phyloP scores from a whole-genome alignment of 2,888 invertebrate genomes.

The Creontiades dilutus region DNA sequence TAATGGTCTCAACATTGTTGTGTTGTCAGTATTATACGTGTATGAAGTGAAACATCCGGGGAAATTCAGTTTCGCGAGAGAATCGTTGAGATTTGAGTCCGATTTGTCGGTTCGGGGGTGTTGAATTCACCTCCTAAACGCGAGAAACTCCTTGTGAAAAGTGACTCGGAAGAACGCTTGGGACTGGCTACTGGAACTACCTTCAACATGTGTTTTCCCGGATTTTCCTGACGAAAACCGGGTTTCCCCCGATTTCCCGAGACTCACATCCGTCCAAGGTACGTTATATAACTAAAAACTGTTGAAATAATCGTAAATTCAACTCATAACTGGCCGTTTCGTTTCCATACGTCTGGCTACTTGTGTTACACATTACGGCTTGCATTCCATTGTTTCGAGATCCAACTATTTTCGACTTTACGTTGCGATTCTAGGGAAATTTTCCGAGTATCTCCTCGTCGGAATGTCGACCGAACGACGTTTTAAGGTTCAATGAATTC shows the following conservation, averaged over 20 bases:
- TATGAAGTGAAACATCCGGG: background rate
- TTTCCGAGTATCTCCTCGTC: background rate
- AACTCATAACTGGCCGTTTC: background rate
- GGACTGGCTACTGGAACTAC: slow-evolving; percentile 1
- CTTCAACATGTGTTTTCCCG: slow-evolving; percentile 46
- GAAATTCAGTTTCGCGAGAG: background rate
- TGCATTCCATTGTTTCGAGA: slow-evolving; percentile 64
- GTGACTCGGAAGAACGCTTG: slow-evolving; percentile 44
- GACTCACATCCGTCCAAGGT: background rate
- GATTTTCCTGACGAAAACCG: slow-evolving; percentile 15
- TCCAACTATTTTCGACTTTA: background rate
- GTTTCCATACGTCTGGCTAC: slow-evolving; percentile 45
- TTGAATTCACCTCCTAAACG: background rate
- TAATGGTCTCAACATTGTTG: slow-evolving; percentile 50
- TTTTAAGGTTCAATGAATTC: background rate
- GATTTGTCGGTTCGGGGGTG: background rate
- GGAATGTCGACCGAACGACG: background rate
- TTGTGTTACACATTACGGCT: slow-evolving; percentile 67
- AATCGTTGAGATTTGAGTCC: background rate
- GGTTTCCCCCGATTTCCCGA: background rate
- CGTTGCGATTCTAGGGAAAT: too few relatives aligned
- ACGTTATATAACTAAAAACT: background rate
- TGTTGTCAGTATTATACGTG: slow-evolving; percentile 51
- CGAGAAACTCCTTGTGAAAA: background rate
- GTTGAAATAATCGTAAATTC: background rate